Base-by-base conservation (phyloP, 2,888 invertebrate species). In the Adela reaumurella region DNA sequence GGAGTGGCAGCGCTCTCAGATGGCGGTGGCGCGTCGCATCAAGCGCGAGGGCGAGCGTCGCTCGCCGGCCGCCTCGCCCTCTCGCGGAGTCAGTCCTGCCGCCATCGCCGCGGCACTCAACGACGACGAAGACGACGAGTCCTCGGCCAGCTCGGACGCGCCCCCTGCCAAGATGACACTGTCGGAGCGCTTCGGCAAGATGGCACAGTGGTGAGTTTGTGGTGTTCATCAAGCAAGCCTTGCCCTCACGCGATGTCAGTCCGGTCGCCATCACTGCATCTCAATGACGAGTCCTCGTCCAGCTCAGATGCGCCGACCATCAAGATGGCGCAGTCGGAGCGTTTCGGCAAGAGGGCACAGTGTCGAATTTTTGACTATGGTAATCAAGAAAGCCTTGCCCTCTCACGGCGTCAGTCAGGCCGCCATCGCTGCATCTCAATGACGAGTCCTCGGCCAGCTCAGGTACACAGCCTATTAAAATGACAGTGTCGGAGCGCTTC, bases 281-380 rank as follows among this genome's bases (percentile, higher is more conserved):
- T 65, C 19, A 62, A 61, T 4, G 73, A 71, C 8, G 66, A 66
- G 49, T 57, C 58, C 0, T 69, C 68, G 14, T 67, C 64, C 5
- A 64, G 63, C 52, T 62, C 63, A 0, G 62, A 60, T 2, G 62
- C 60, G n/a, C 64, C 62, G 52, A 67, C 65, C 49, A 62, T 62
- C 49, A 59, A 86, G 51, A 71, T 94, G 61, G 92, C 92, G 1
- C 76, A 94, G 14, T 93, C 92, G 0, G 93, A 94, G 69, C 83
- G 90, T 18, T 94, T 94, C 70, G 93, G 93, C 54, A 93, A 93
- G 80, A 92, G 94, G 86, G 93, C 93, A 18, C 93, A 93, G 62
- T 92, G 92, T 90, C 10, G 24, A 24, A n/a, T n/a, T n/a, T n/a
- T n/a, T n/a, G n/a, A n/a, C n/a, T n/a, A n/a, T n/a, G n/a, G n/a